Base-by-base conservation (phyloP, 2,113 vertebrate species). In the Peromyscus maniculatus region DNA sequence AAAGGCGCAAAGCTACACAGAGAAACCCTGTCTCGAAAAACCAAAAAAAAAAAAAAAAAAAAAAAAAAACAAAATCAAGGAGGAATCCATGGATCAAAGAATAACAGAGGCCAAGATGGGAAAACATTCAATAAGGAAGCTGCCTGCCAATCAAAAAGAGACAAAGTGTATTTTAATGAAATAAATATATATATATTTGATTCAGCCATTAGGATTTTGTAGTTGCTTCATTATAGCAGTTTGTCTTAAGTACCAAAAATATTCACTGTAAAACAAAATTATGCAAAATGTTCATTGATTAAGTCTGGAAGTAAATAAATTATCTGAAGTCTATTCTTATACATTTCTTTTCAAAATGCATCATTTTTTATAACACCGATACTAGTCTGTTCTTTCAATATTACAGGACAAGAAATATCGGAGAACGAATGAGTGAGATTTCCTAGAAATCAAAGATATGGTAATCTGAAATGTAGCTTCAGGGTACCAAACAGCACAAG, bases 201-300 rank as follows among this genome's bases (percentile, higher is more conserved):
- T 79, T 95, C 66, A 19, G 26, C 67, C 55, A 21, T 33, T 26
- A 17, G 86, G 43, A 22, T 80, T 87, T 95, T 12, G 19, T 93
- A 19, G 24, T 33, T 87, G 11, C 95, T 82, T 5, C 67, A 87
- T 33, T 55, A 67, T 1, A 94, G n/a, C 4, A 75, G 7, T 69
- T 66, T 91, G 26, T 78, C 57, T 78, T 95, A 57, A 96, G 12
- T 72, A 92, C 93, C 71, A 10, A 88, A 93, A 97, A 62, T 55
- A 13, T 17, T 28, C 19, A n/a, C 1, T 67, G 21, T 43, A 92
- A 91, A 94, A 87, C 19, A 82, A 95, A 89, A 92, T 82, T 89
- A 22, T 91, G 52, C 92, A 80, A 89, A 39, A 26, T 69, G 55
- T 39, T 43, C 13, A 59, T 39, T 79, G 43, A 2, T 80, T 88